Evolutionary conservation across 2,888 invertebrate species (phyloP).

Genomic region (Seira sanloemensis): DNA sequence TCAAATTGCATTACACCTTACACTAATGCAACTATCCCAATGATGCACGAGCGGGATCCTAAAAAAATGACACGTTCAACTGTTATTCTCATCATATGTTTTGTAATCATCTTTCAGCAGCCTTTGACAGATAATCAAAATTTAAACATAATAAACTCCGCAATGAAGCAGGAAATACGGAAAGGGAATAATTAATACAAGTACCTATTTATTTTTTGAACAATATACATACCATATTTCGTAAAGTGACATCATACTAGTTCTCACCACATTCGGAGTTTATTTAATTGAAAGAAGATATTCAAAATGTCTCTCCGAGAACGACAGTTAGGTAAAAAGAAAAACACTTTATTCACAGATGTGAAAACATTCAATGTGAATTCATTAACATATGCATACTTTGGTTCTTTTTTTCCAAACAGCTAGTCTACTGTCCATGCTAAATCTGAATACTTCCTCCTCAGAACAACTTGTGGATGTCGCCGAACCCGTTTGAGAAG

Average conservation of each 20-base stretch:
- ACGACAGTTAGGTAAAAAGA: conserved; percentile 34
- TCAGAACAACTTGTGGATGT: conserved; percentile 85
- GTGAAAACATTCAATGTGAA: neutral
- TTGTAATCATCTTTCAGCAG: too few species aligned
- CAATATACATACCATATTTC: too few species aligned
- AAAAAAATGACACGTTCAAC: conserved; percentile 52
- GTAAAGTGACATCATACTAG: too few species aligned
- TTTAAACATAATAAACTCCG: too few species aligned
- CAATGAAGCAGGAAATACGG: conserved; percentile 13
- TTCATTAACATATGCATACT: neutral
- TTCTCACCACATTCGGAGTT: neutral
- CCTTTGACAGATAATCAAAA: too few species aligned
- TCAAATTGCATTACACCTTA: too few species aligned
- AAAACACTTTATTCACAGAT: neutral
- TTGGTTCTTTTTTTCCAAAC: conserved; percentile 75
- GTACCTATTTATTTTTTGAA: neutral
- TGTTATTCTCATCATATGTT: conserved; percentile 42
- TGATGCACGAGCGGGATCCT: too few species aligned
- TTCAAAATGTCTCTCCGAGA: conserved; percentile 46
- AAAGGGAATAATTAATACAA: neutral
- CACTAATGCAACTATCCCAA: too few species aligned
- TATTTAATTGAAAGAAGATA: neutral
- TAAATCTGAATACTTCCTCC: conserved; percentile 81
- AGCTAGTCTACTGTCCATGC: conserved; percentile 96
- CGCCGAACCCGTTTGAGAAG: conserved; percentile 97